Percentiles rank a stretch among this genome's conserved stretches.
Evolutionary conservation across 2,888 invertebrate genomes (phyloP).

Genomic region (Cinara cedri): DNA sequence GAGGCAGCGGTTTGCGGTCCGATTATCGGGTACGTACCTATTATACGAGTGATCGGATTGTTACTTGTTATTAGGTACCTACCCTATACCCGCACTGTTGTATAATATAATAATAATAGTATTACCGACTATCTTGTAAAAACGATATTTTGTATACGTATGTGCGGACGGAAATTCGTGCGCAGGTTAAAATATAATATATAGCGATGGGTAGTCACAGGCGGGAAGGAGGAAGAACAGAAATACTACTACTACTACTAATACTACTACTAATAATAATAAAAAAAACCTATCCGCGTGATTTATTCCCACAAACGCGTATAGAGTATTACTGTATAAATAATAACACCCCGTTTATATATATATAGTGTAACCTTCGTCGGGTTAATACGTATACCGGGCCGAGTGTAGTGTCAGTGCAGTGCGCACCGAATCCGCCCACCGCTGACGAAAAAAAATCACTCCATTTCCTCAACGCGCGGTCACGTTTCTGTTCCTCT

Average conservation of each 20-base stretch:
- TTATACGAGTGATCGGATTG: background rate
- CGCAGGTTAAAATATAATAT: too few species aligned
- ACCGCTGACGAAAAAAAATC: background rate
- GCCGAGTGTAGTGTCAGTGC: background rate
- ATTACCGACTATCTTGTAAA: background rate
- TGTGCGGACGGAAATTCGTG: background rate
- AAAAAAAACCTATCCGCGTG: slow-evolving; percentile 1
- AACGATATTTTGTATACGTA: too few species aligned
- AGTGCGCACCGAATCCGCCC: background rate
- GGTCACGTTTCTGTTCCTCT: slow-evolving; percentile 13
- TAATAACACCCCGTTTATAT: slow-evolving; percentile 36
- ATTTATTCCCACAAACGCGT: slow-evolving; percentile 11
- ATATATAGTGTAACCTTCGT: too few species aligned
- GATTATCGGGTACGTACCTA: too few species aligned
- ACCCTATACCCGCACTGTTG: background rate
- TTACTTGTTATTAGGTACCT: background rate
- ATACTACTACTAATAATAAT: background rate
- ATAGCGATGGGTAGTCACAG: background rate
- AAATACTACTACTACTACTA: background rate
- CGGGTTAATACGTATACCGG: background rate
- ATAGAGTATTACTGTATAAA: background rate
- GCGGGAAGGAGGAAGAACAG: background rate
- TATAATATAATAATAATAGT: background rate
- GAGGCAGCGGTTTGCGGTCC: slow-evolving; percentile 34
- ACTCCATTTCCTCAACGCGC: background rate